phyloP scores from a whole-genome alignment of 2,797 vertebrate genomes.

The Orientallactaga sibirica region DNA sequence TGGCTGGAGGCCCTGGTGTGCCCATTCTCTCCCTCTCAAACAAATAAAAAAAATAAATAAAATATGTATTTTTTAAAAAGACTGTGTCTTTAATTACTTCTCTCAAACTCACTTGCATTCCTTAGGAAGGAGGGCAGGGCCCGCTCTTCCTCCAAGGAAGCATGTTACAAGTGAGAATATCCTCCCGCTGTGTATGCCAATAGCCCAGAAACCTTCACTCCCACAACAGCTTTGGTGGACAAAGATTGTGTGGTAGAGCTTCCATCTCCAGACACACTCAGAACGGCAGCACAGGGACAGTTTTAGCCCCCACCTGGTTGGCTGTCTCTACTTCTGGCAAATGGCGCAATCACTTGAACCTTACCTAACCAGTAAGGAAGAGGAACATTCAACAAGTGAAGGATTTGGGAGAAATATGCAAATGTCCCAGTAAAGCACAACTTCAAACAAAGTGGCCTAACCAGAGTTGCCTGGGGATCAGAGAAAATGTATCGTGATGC shows the following conservation, averaged over 20 bases:
- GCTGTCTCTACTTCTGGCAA: not conserved
- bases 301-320: not conserved
- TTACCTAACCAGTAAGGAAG: conserved; percentile 19
- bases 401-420: not conserved
- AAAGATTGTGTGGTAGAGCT: not conserved
- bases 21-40: no score
- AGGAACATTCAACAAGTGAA: not conserved
- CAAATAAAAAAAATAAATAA: no score
- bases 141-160: not conserved
- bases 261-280: not conserved
- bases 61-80: not conserved
- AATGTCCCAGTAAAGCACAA: not conserved
- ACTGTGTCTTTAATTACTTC: not conserved
- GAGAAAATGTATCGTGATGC: not conserved
- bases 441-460: not conserved
- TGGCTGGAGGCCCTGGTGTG: no score
- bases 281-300: not conserved
- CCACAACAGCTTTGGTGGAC: not conserved
- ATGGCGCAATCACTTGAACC: not conserved
- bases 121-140: not conserved
- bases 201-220: not conserved
- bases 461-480: not conserved
- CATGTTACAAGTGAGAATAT: not conserved
- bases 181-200: not conserved
- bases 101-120: not conserved